Percentiles rank a stretch among this genome's conserved stretches.
These are phyloP conservation scores for Myoxocephalus aenaeus DNA, from an alignment of 2,797 vertebrate genomes.

Conservation along the genomic window DNA sequence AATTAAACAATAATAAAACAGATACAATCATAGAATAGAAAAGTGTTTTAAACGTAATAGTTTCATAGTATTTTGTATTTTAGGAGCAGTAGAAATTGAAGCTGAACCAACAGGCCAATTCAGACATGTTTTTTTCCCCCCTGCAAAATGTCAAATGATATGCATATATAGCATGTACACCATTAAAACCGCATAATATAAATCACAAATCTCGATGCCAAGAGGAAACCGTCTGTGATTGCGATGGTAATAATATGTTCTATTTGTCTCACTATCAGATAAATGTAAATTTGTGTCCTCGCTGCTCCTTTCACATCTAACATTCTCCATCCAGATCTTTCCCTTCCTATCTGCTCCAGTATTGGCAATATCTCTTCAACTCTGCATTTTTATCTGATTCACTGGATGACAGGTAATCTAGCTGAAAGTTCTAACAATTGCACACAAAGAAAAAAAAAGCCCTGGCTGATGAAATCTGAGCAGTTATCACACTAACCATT, in stretches of 20 bases:
- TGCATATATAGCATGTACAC: conserved; percentile 30
- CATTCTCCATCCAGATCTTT: conserved; percentile 87
- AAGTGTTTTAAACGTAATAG: conserved; percentile 1
- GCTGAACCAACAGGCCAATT: neutral
- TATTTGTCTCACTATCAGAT: conserved; percentile 87
- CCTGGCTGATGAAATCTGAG: conserved; percentile 99
- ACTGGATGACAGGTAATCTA: conserved; percentile 98
- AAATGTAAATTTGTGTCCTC: conserved; percentile 84
- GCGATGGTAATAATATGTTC: conserved; percentile 70
- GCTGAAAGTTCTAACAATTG: conserved; percentile 99
- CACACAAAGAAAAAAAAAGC: conserved; percentile 86
- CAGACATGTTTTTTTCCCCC: neutral
- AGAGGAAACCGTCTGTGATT: conserved; percentile 53
- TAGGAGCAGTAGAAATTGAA: neutral
- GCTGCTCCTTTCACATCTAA: conserved; percentile 64
- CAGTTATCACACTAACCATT: conserved; percentile 99
- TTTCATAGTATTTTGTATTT: conserved; percentile 13
- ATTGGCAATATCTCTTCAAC: conserved; percentile 83
- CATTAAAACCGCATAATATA: conserved; percentile 60
- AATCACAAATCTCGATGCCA: conserved; percentile 57
- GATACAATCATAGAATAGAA: neutral
- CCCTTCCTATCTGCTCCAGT: conserved; percentile 85
- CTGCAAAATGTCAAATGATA: conserved; percentile 38
- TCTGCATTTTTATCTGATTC: conserved; percentile 97
- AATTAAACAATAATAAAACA: neutral